These are phyloP conservation scores for Diaperis boleti DNA, from an alignment of 2,888 invertebrate species.

Conservation along the genomic window DNA sequence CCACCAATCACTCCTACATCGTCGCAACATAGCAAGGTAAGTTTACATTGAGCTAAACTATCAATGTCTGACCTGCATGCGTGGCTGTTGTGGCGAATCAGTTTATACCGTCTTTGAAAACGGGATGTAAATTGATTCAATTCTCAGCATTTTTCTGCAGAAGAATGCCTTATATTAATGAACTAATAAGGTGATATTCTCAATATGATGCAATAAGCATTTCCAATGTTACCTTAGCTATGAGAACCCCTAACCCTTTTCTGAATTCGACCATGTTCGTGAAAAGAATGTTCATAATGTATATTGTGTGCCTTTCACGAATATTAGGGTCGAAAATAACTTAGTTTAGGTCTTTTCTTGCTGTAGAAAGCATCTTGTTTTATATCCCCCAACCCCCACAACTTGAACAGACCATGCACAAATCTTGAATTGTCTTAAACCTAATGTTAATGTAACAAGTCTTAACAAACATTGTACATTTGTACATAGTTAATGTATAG, in stretches of 20 bases:
- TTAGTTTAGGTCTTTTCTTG: constrained; percentile 53
- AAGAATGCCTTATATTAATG: constrained; percentile 56
- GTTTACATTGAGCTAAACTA: constrained; percentile 2
- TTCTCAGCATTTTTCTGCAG: constrained; percentile 57
- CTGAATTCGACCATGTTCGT: constrained; percentile 52
- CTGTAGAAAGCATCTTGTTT: constrained; percentile 58
- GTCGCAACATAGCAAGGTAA: constrained; percentile 81
- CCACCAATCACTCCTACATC: constrained; percentile 73
- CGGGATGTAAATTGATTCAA: constrained; percentile 56
- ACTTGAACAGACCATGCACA: constrained; percentile 46
- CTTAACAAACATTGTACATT: constrained; percentile 35
- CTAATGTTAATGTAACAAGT: constrained; percentile 45
- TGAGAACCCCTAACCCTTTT: constrained; percentile 48
- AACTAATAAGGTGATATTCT: constrained; percentile 56
- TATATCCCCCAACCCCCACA: constrained; percentile 42
- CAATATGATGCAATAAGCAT: constrained; percentile 60
- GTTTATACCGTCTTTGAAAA: constrained; percentile 53
- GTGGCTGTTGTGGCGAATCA: constrained; percentile 56
- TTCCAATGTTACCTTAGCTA: constrained; percentile 69
- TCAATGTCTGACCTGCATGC: constrained; percentile 53
- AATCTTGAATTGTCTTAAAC: constrained; percentile 44
- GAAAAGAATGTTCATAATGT: constrained; percentile 40
- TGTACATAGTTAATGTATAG: constrained; percentile 29
- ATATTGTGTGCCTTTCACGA: constrained; percentile 15
- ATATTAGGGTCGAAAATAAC: constrained; percentile 17